Base-by-base conservation (phyloP, 2,888 invertebrate species). In the Prionchulus punctatus region DNA sequence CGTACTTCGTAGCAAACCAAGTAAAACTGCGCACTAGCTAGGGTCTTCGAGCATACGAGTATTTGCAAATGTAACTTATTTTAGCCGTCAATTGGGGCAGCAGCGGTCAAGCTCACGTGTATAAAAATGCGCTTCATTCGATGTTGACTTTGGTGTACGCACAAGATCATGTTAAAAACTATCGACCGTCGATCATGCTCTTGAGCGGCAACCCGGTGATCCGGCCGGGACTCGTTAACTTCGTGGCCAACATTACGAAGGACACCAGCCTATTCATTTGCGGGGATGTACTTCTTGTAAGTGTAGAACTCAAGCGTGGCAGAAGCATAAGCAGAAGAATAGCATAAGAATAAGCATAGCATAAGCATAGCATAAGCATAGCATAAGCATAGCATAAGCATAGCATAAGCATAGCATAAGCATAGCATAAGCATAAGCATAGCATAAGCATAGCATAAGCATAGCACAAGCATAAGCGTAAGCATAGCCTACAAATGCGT, bases 141-240 rank as follows among this genome's bases (percentile, higher is more conserved):
- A 84, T 88, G 0, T 83, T 87, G 63, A 86, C 88, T 64, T 76
- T 96, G 59, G 86, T 86, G 66, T 81, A 83, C 45, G 84, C 87
- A 1, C 84, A 84, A 26, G 92, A 92, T 66, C 94, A 96, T 71
- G 91, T 94, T 25, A 94, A 94, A 75, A 94, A 92, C 76, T 94
- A 90, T 73, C 82, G 87, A 70, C 96, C 96, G 0, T 92, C 94
- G 75, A 79, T 85, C 58, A 75, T 96, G 65, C 84, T 91, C 36
- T 76, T 96, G 42, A 80, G 84, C 1, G 94, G 92, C 0, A 76
- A 82, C 59, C 90, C 92, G 0, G 82, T 83, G 60, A 77, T 81
- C 1, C 77, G 96, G 36, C 90, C 92, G 1, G 84, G 89, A 0
- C 77, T 96, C 0, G 79, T 94, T 1, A 91, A 94, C 73, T 83